Conservation (phyloP, 2,113 vertebrate species). For the Dromiciops gliroides region DNA sequence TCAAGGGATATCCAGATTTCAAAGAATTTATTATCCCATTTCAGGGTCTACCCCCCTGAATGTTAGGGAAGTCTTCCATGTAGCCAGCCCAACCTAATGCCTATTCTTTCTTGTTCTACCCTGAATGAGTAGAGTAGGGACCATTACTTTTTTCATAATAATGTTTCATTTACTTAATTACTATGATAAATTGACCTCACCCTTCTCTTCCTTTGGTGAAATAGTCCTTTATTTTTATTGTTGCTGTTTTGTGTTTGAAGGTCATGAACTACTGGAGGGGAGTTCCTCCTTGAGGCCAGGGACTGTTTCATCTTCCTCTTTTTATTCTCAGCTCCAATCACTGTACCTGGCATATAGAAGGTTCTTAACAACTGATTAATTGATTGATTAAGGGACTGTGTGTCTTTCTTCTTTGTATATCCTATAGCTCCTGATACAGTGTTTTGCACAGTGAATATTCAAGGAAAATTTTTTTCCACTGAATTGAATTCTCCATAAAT, state of each 20-base stretch:
- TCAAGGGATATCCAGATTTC: not conserved
- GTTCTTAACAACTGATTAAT: not conserved
- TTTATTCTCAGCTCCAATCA: not conserved
- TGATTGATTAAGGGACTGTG: not conserved
- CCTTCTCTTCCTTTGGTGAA: not conserved
- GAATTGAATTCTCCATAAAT: not conserved
- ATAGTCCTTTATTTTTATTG: not conserved
- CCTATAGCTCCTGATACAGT: not conserved
- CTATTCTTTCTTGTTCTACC: not conserved
- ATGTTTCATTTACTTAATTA: not conserved
- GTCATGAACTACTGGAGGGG: not conserved
- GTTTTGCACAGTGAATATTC: not conserved
- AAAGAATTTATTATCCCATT: not conserved
- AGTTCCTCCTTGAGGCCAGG: not conserved
- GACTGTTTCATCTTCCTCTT: not conserved
- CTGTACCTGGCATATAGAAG: not conserved
- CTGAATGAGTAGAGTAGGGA: not conserved
- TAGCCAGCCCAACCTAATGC: not conserved
- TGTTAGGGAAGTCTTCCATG: not conserved
- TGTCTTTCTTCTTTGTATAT: not conserved
- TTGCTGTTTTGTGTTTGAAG: not conserved
- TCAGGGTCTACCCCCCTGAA: not conserved
- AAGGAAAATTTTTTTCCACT: not conserved
- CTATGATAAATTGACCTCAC: not conserved
- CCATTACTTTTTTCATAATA: not conserved